Evolutionary conservation across 2,113 vertebrate genomes (phyloP), one percentile per base, ranked within the genome.

Genomic region (Scophthalmus maximus): DNA sequence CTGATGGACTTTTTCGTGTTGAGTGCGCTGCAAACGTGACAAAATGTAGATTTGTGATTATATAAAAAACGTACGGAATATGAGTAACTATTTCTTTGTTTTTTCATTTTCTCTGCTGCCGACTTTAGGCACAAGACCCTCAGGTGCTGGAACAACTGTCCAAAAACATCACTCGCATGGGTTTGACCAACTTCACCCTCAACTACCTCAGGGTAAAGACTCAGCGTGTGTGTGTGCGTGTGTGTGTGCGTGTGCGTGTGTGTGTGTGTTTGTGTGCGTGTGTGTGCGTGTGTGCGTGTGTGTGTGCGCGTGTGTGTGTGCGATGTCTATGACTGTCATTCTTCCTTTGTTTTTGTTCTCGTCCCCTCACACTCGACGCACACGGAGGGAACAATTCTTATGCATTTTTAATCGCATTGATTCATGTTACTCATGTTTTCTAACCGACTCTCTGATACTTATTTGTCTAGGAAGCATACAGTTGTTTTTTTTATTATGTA

Each of bases 131-230:
- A 93, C 97, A 99, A 95, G 98, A 99, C 94, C 96, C 98, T 94
- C 97, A 98, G 95, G 96, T 98, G 91, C 93, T 99, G 94, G 98
- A 99, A 91, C 98, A 99, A 90, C 95, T 99, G 91, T 98, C 97
- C 88, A 99, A 98, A 97, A 99, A 99, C 93, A 98, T 99, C 93
- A 99, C 98, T 88, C 96, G 98, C 81, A 98, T 98, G 97, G 98
- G 98, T 85, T 94, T 99, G 90, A 99, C 97, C 88, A 99, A 98
- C 93, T 98, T 99, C 94, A 99, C 98, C 90, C 97, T 99, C 95
- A 99, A 99, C 98, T 99, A 99, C 97, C 98, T 99, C 98, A 97
- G 97, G 96, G 98, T 99, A 95, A 96, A 94, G 58, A 38, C 44
- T 59, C 12, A 42, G 36, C 1, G 9, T 63, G 26, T 58, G 50